Conservation (phyloP, 1,140 invertebrate species). For the Sarcophaga bullata region DNA sequence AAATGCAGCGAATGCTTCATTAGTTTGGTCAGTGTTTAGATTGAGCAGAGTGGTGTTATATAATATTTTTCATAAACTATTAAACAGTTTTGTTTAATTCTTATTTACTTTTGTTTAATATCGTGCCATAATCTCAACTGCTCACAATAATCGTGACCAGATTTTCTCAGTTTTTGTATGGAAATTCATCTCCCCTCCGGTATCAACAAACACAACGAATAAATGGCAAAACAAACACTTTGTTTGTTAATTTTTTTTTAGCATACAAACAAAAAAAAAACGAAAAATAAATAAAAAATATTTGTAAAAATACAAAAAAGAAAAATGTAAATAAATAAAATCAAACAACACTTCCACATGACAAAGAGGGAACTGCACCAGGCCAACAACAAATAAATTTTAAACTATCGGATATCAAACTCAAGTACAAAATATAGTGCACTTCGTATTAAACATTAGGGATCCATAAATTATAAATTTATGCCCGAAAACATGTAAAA, state of each 20-base stretch:
- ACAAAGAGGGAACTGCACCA: constrained; percentile 28
- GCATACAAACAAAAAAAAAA: neutral
- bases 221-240: constrained; percentile 34
- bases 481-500: too few relatives aligned
- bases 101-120: constrained; percentile 10
- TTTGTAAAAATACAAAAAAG: neutral
- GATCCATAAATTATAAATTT: neutral
- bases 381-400: constrained; percentile 24
- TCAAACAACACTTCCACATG: constrained; percentile 22
- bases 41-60: neutral
- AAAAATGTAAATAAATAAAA: neutral
- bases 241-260: neutral
- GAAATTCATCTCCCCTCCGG: neutral
- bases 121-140: constrained; percentile 32
- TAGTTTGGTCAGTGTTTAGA: neutral
- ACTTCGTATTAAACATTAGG: neutral
- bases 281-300: constrained; percentile 21
- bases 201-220: constrained; percentile 12
- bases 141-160: constrained; percentile 31
- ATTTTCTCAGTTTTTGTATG: constrained; percentile 4
- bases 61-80: neutral
- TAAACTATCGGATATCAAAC: constrained; percentile 38
- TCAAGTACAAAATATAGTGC: constrained; percentile 25
- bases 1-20: constrained; percentile 15
- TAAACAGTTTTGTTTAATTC: neutral